Percentiles rank a stretch among this genome's conserved stretches.
Conservation (phyloP, 2,113 vertebrate genomes). For the Dolichallabes microphthalmus region DNA sequence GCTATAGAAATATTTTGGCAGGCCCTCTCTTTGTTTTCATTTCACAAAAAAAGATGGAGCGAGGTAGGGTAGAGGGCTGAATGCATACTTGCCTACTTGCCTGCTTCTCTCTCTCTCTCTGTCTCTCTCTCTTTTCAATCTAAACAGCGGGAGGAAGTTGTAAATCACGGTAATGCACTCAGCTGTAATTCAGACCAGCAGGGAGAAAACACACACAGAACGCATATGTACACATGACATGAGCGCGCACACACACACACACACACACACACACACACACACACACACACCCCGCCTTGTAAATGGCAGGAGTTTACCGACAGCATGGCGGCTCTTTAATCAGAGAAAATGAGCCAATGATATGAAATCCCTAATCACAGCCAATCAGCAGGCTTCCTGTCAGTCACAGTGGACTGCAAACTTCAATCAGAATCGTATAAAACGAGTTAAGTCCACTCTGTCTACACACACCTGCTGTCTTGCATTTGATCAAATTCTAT, state of each 20-base stretch:
- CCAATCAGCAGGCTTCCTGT: slow-evolving; percentile 76
- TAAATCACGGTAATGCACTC: slow-evolving; percentile 76
- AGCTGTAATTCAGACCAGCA: slow-evolving; percentile 78
- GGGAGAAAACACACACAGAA: slow-evolving; percentile 53
- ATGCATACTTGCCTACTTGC: slow-evolving; percentile 50
- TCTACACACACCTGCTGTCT: slow-evolving; percentile 16
- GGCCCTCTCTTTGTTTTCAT: slow-evolving; percentile 57
- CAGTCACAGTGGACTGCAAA: slow-evolving; percentile 70
- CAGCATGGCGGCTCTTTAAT: slow-evolving; percentile 71
- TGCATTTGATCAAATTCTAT: slow-evolving; percentile 29
- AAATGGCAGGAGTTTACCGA: slow-evolving; percentile 67
- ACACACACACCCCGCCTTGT: slow-evolving; percentile 21
- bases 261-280: slow-evolving; percentile 37
- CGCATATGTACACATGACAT: slow-evolving; percentile 25
- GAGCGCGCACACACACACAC: slow-evolving; percentile 19
- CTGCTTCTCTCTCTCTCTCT: slow-evolving; percentile 53
- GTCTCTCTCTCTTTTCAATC: slow-evolving; percentile 63
- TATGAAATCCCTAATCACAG: slow-evolving; percentile 61
- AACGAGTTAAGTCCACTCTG: slow-evolving; percentile 25
- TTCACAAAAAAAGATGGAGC: slow-evolving; percentile 53
- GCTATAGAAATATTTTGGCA: slow-evolving; percentile 61
- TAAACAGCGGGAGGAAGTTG: slow-evolving; percentile 78
- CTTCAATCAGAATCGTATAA: slow-evolving; percentile 61
- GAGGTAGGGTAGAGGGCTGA: slow-evolving; percentile 42
- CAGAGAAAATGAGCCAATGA: slow-evolving; percentile 69